Evolutionary conservation across 1,140 invertebrate species (phyloP).

Genomic region (Eupeodes corollae): DNA sequence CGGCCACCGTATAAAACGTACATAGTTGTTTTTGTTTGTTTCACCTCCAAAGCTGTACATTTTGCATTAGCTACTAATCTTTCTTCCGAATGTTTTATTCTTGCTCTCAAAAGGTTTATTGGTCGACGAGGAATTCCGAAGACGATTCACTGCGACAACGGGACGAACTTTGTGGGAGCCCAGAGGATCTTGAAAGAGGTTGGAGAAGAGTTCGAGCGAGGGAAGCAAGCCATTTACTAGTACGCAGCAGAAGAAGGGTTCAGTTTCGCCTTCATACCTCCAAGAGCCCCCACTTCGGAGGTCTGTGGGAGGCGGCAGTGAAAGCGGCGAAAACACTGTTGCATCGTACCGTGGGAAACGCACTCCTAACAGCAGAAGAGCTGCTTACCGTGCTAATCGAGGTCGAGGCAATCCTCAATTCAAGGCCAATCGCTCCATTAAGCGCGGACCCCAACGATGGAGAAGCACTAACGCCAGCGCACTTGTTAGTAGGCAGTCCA

Average conservation of each 20-base stretch:
- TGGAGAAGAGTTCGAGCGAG: background rate
- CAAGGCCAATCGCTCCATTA: too few species aligned
- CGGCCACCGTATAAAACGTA: conserved; percentile 6
- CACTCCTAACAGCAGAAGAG: too few species aligned
- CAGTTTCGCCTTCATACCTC: conserved; percentile 5
- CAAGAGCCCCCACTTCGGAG: conserved; percentile 7
- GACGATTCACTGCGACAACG: conserved; percentile 22
- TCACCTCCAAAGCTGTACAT: conserved; percentile 21
- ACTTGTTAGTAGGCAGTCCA: too few species aligned
- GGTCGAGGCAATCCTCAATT: too few species aligned
- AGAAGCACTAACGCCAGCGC: too few species aligned
- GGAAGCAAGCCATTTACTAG: background rate
- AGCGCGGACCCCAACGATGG: too few species aligned
- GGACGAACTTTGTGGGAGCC: too few species aligned
- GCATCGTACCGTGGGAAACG: too few species aligned
- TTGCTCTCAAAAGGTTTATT: conserved; percentile 12
- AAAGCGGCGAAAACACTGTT: too few species aligned
- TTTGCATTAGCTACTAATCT: conserved; percentile 17
- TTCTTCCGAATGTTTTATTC: conserved; percentile 10
- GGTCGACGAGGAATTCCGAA: conserved; percentile 8
- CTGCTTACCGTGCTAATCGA: too few species aligned
- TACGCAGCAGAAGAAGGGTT: background rate
- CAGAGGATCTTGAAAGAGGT: conserved; percentile 6
- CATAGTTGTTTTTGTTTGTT: conserved; percentile 13
- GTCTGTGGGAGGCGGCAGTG: too few species aligned